Evolutionary conservation across 2,888 invertebrate genomes (phyloP).

Genomic region (Ormyrus labotus): DNA sequence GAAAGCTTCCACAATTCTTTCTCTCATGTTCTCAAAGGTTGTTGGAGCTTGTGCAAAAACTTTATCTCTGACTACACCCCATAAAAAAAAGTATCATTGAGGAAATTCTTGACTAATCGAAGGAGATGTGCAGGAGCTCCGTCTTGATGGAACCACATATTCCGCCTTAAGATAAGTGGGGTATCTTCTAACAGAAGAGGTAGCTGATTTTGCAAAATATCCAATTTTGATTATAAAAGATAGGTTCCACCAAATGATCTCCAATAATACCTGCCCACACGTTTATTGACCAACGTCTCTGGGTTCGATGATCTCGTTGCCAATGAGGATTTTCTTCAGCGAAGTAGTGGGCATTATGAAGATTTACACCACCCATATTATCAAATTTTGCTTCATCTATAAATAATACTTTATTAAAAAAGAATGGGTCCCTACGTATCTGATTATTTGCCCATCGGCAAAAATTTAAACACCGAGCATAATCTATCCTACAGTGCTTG

Average conservation of each 20-base stretch:
- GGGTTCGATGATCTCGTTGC: background rate
- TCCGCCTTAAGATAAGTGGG: background rate
- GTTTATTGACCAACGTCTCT: constrained; percentile 4
- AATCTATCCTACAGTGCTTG: background rate
- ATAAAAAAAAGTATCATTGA: background rate
- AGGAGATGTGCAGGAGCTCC: constrained; percentile 1
- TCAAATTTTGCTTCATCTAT: background rate
- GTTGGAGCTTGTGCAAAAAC: background rate
- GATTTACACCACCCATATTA: background rate
- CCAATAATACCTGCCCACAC: background rate
- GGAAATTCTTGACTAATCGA: background rate
- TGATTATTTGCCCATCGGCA: background rate
- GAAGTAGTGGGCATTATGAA: background rate
- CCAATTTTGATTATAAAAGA: no score
- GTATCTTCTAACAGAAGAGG: background rate
- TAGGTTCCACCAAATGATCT: no score
- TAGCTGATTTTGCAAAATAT: no score
- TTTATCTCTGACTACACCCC: background rate
- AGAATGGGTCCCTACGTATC: constrained; percentile 5
- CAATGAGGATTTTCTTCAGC: background rate
- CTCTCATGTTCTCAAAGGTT: background rate
- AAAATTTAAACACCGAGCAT: constrained; percentile 6
- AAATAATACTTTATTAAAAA: background rate
- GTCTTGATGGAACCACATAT: constrained; percentile 7
- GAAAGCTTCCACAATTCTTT: constrained; percentile 4